Percentiles rank a stretch among this genome's conserved stretches.
These are phyloP conservation scores for Chunga burmeisteri DNA, from an alignment of 2,113 vertebrate species.

Conservation along the genomic window DNA sequence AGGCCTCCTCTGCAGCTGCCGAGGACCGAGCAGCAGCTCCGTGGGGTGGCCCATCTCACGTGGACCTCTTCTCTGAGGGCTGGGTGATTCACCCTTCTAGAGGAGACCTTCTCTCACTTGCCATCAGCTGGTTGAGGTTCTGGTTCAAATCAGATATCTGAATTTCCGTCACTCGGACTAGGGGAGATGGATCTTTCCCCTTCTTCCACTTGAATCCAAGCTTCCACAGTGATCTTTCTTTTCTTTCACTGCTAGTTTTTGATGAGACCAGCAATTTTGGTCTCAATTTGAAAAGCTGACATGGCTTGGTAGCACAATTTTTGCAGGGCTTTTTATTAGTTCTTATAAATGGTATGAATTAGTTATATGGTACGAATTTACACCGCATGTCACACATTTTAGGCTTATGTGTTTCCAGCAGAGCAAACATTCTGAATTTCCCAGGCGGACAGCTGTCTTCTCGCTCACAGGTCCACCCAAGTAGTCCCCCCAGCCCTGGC, in stretches of 20 bases:
- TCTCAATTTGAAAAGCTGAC: not conserved
- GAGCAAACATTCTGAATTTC: not conserved
- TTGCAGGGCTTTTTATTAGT: not conserved
- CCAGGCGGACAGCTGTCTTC: not conserved
- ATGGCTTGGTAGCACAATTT: not conserved
- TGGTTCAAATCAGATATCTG: not conserved
- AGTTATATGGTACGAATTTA: not conserved
- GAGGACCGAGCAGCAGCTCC: not conserved
- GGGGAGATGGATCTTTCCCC: not conserved
- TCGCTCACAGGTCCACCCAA: not conserved
- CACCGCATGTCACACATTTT: not conserved
- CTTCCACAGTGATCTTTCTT: not conserved
- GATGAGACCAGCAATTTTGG: not conserved
- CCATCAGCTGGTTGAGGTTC: not conserved
- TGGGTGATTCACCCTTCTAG: not conserved
- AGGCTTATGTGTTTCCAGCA: not conserved
- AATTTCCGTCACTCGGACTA: rapidly evolving
- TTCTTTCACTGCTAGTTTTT: not conserved
- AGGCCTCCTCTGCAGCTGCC: not conserved
- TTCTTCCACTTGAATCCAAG: not conserved
- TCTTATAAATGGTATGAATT: not conserved
- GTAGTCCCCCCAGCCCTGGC: not conserved
- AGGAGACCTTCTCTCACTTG: not conserved
- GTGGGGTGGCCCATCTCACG: not conserved
- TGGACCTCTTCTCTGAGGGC: not conserved